Conservation (phyloP, 2,888 invertebrate species). For the Schrankia costaestrigalis region DNA sequence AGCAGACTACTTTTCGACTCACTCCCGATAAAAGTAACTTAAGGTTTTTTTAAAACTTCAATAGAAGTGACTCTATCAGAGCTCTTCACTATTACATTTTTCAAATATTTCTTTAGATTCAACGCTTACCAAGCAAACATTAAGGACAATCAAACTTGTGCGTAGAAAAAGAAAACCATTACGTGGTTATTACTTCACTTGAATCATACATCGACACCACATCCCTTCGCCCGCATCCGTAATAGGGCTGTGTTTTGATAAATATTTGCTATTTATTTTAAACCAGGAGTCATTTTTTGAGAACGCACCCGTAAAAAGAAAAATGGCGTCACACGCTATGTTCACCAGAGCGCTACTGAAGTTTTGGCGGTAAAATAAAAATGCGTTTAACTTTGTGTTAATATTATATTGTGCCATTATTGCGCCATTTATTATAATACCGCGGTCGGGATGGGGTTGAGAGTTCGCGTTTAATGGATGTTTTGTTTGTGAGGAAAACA, state of each 20-base stretch:
- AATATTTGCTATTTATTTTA: slow-evolving; percentile 74
- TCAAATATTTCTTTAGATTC: no score
- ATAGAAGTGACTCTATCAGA: no score
- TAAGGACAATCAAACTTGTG: no score
- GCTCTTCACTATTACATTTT: no score
- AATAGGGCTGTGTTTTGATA: slow-evolving; percentile 62
- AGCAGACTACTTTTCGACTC: no score
- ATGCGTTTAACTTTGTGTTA: slow-evolving; percentile 80
- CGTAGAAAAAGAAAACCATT: no score
- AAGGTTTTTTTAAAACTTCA: no score
- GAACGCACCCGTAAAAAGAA: slow-evolving; percentile 58
- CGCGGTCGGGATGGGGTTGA: slow-evolving; percentile 76
- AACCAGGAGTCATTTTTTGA: slow-evolving; percentile 66
- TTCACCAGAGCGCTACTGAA: slow-evolving; percentile 59
- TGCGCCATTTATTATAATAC: slow-evolving; percentile 79
- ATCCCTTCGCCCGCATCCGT: slow-evolving; percentile 43
- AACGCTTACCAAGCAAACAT: no score
- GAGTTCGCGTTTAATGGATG: slow-evolving; percentile 73
- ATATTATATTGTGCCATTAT: slow-evolving; percentile 81
- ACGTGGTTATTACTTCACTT: slow-evolving; percentile 5
- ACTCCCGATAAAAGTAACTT: no score
- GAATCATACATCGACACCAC: no score
- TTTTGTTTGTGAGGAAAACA: slow-evolving; percentile 72
- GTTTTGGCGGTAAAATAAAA: slow-evolving; percentile 75
- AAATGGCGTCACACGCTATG: slow-evolving; percentile 56